Evolutionary conservation across 2,888 invertebrate species (phyloP).

Genomic region (Dynastes hyllus): DNA sequence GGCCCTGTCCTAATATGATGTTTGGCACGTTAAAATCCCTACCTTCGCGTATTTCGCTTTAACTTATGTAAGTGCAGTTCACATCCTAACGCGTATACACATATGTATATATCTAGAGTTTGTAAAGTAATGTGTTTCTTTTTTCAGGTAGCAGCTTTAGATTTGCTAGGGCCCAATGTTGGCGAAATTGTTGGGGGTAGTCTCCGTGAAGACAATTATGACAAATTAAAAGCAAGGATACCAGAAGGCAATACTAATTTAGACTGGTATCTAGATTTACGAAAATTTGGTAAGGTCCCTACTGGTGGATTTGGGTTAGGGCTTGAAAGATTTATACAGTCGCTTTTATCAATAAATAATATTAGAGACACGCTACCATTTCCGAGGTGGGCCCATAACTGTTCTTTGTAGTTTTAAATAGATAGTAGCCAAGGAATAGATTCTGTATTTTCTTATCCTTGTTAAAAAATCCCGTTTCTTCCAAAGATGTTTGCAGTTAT

Average conservation of each 20-base stretch:
- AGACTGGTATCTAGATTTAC: constrained; percentile 91
- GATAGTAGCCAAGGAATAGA: not conserved
- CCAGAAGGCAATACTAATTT: constrained; percentile 74
- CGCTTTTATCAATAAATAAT: constrained; percentile 86
- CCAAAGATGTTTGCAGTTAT: no score
- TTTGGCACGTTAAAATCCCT: no score
- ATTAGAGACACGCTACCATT: constrained; percentile 97
- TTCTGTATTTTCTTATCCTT: no score
- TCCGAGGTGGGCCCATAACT: constrained; percentile 95
- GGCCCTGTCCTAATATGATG: no score
- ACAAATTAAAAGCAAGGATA: constrained; percentile 77
- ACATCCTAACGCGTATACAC: no score
- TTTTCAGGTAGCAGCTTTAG: constrained; percentile 84
- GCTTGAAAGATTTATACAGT: constrained; percentile 92
- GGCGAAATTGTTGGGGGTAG: constrained; percentile 98
- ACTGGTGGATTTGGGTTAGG: constrained; percentile 98
- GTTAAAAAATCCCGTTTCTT: no score
- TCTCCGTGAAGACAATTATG: constrained; percentile 87
- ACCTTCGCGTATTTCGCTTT: no score
- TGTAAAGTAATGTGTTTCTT: not conserved
- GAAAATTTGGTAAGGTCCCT: constrained; percentile 91
- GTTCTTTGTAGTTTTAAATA: constrained; percentile 74
- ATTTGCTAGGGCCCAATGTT: constrained; percentile 89
- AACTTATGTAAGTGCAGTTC: no score
- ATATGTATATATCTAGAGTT: not conserved